A percentile compares a stretch with the other conserved stretches of the same genome.
Conservation (phyloP, 2,113 vertebrate species). For the Rhegmatorhina hoffmannsi region DNA sequence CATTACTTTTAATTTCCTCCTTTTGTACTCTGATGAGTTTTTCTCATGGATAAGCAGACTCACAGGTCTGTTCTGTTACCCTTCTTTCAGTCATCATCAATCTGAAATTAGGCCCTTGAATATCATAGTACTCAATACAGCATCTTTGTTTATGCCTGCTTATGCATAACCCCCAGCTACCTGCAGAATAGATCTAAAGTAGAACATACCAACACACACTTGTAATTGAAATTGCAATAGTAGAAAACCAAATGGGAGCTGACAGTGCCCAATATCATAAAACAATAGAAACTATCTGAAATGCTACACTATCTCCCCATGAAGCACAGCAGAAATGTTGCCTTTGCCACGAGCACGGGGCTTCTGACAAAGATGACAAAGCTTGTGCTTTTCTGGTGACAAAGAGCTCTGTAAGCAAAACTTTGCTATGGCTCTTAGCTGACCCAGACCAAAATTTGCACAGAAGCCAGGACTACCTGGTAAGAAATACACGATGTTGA, state of each 20-base stretch:
- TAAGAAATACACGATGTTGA: fast-evolving
- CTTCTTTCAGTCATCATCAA: background rate
- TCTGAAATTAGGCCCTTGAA: background rate
- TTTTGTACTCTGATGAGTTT: slow-evolving; percentile 15
- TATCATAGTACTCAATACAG: background rate
- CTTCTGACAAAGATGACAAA: background rate
- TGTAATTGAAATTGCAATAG: background rate
- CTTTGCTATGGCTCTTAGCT: background rate
- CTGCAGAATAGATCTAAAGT: background rate
- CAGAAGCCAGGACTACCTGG: background rate
- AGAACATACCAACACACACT: background rate
- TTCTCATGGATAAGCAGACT: background rate
- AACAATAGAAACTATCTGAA: background rate
- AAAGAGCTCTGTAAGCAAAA: background rate
- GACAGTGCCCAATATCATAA: background rate
- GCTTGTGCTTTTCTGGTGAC: background rate
- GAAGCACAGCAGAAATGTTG: background rate
- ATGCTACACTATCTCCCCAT: background rate
- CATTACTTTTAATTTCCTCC: background rate
- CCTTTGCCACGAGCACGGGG: background rate
- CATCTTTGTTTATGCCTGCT: background rate
- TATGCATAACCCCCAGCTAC: background rate
- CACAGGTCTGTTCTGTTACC: background rate
- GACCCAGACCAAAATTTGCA: background rate
- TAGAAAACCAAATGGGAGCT: background rate